Evolutionary conservation across 2,888 invertebrate species (phyloP).

Genomic region (Eremobia ochroleuca): DNA sequence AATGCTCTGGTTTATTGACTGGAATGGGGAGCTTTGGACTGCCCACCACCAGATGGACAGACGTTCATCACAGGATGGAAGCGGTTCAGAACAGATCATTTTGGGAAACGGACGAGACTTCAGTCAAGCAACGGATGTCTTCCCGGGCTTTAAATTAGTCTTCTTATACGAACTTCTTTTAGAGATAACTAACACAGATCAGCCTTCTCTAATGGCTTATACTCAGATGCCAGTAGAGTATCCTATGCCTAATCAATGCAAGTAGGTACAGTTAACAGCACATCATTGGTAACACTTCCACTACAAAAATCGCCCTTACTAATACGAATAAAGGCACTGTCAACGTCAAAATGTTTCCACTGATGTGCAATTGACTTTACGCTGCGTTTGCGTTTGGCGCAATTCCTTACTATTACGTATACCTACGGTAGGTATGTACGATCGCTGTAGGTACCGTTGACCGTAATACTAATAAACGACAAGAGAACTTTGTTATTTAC

Average conservation of each 20-base stretch:
- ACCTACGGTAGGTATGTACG: conserved; percentile 12
- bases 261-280: too few relatives aligned
- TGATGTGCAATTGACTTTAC: not conserved
- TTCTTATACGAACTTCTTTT: not conserved
- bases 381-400: conserved; percentile 10
- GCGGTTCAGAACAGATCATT: not conserved
- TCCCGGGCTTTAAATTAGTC: not conserved
- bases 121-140: not conserved
- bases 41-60: not conserved
- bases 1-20: not conserved
- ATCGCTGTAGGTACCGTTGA: conserved; percentile 35
- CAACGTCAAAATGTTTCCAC: not conserved
- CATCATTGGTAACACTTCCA: too few relatives aligned
- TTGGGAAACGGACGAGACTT: not conserved
- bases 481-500: conserved; percentile 30
- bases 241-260: not conserved
- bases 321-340: not conserved
- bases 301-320: not conserved
- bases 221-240: too few relatives aligned
- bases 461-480: conserved; percentile 39
- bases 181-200: too few relatives aligned
- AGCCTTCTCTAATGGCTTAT: too few relatives aligned
- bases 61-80: not conserved
- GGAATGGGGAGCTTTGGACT: not conserved
- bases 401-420: conserved; percentile 35